These are phyloP conservation scores for Torymus tubicola DNA, from an alignment of 2,888 invertebrate genomes.

Conservation along the genomic window DNA sequence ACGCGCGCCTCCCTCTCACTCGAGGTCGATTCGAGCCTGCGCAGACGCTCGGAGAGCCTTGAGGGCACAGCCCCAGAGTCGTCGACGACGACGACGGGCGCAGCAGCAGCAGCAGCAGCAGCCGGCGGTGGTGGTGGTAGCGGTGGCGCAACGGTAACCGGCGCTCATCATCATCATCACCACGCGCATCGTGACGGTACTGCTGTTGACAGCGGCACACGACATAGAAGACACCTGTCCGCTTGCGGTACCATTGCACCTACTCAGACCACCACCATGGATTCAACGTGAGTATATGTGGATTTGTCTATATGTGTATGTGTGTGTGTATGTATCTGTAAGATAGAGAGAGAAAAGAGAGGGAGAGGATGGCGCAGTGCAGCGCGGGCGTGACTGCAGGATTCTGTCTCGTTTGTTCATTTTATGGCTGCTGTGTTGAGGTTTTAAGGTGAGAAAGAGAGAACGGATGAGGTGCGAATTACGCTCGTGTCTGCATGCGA, in stretches of 20 bases:
- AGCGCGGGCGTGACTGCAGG: no score
- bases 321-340: neutral
- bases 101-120: neutral
- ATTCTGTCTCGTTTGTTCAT: no score
- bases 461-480: no score
- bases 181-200: neutral
- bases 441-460: no score
- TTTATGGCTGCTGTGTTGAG: no score
- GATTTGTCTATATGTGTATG: neutral
- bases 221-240: conserved; percentile 79
- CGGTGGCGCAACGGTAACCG: neutral
- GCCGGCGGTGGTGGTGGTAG: neutral
- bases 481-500: no score
- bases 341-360: neutral
- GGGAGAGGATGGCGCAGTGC: neutral
- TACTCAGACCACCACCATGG: conserved; percentile 68
- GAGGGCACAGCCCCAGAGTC: conserved; percentile 79
- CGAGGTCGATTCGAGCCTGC: conserved; percentile 78
- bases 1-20: conserved; percentile 81
- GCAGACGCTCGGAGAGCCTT: conserved; percentile 79
- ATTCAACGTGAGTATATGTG: conserved; percentile 69
- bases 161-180: neutral
- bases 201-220: conserved; percentile 58
- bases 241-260: conserved; percentile 76
- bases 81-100: neutral